Conservation (phyloP, 1,140 invertebrate species). For the Drosophila lacteicornis region DNA sequence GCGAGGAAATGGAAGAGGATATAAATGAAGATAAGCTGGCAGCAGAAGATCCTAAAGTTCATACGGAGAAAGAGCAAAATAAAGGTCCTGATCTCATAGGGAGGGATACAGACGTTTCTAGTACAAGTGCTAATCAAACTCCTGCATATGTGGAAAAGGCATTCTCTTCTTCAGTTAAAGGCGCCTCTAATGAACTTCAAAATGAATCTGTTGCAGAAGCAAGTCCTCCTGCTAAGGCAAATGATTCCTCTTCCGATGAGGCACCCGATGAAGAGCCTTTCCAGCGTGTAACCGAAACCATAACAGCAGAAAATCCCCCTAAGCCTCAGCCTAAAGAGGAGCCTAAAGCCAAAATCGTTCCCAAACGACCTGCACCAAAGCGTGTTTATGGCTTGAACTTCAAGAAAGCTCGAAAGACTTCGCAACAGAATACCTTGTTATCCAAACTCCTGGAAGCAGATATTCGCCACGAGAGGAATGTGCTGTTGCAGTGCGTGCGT, state of each 20-base stretch:
- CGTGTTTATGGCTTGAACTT: conserved; percentile 70
- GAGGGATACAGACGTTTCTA: too few species aligned
- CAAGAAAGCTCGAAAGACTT: conserved; percentile 74
- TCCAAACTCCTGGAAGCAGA: conserved; percentile 88
- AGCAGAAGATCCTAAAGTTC: not conserved
- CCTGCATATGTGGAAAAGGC: not conserved
- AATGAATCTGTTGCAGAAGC: not conserved
- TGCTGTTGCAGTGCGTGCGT: conserved; percentile 90
- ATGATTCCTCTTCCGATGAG: conserved; percentile 59
- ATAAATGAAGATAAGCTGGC: not conserved
- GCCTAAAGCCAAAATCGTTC: not conserved
- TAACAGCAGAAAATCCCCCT: not conserved
- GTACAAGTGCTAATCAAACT: not conserved
- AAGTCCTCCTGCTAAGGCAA: not conserved
- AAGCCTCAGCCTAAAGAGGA: not conserved
- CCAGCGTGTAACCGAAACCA: conserved; percentile 35
- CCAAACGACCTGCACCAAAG: conserved; percentile 14
- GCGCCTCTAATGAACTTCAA: not conserved
- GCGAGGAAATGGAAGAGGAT: not conserved
- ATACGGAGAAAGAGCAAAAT: not conserved
- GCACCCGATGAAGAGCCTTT: conserved; percentile 72
- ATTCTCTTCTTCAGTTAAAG: conserved; percentile 12
- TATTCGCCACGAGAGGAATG: conserved; percentile 90
- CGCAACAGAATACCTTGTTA: conserved; percentile 85
- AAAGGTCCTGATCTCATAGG: not conserved